Percentiles rank a stretch among this genome's conserved stretches.
Evolutionary conservation across 30 jellyfish, hydroid and myxozoan genomes (phyloP).

Genomic region (Pseudorhiza aurosa): DNA sequence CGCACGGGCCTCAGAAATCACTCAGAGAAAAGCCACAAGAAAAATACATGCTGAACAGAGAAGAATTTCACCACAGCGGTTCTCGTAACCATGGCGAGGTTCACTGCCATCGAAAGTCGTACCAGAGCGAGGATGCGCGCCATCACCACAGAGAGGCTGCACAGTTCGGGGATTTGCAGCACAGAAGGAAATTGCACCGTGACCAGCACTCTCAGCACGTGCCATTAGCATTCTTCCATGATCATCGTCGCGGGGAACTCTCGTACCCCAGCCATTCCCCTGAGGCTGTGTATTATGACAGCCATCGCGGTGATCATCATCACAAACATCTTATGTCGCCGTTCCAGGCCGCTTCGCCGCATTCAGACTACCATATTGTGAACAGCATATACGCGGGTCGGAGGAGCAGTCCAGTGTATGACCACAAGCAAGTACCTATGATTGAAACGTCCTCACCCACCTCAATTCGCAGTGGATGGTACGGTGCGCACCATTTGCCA

Average conservation of each 20-base stretch:
- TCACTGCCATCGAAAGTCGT: not conserved
- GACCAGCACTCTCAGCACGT: conserved; percentile 8
- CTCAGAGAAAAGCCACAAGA: not conserved
- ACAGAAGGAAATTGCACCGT: not conserved
- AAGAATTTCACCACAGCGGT: not conserved
- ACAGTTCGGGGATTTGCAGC: conserved; percentile 14
- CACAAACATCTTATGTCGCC: not conserved
- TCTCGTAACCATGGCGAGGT: not conserved
- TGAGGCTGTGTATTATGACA: not conserved
- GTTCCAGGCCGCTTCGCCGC: conserved; percentile 1
- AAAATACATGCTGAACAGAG: not conserved
- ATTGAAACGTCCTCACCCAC: conserved; percentile 18
- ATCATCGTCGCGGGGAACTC: conserved; percentile 3
- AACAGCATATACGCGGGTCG: not conserved
- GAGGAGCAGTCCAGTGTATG: conserved; percentile 10
- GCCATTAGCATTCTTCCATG: conserved; percentile 5
- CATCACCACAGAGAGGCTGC: conserved; percentile 19
- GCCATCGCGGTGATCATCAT: conserved; percentile 19
- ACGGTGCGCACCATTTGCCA: conserved; percentile 4
- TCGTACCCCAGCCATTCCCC: not conserved
- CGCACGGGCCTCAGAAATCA: not conserved
- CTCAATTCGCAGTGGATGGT: conserved; percentile 26
- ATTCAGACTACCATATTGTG: conserved; percentile 7
- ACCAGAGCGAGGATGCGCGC: not conserved
- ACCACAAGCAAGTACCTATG: not conserved